These are phyloP conservation scores for Brachionus angularis DNA, from an alignment of 1,140 invertebrate species.

Conservation along the genomic window DNA sequence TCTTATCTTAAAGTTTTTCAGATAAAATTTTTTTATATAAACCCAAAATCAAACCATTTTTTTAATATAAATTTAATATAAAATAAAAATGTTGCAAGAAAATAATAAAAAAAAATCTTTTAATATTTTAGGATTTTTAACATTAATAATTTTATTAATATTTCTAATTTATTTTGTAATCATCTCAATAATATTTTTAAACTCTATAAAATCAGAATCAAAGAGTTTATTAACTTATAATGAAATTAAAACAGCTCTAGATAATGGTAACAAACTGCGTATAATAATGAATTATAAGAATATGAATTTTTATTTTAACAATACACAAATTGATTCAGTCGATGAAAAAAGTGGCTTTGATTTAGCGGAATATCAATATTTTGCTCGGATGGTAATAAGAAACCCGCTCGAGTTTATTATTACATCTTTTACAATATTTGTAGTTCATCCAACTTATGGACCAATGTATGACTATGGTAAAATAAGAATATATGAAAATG, in stretches of 20 bases:
- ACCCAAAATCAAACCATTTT: too few relatives aligned
- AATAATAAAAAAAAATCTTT: too few relatives aligned
- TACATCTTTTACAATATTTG: slow-evolving; percentile 23
- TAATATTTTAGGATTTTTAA: too few relatives aligned
- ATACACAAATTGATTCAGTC: not conserved
- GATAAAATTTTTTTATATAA: too few relatives aligned
- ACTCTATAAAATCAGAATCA: not conserved
- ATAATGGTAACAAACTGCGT: slow-evolving; percentile 8
- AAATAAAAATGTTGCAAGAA: too few relatives aligned
- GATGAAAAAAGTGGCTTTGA: slow-evolving; percentile 39
- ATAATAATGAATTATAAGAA: slow-evolving; percentile 27
- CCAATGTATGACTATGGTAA: slow-evolving; percentile 33
- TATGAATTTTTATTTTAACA: slow-evolving; percentile 36
- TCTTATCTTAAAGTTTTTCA: too few relatives aligned
- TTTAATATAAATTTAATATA: too few relatives aligned
- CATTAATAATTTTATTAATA: not conserved
- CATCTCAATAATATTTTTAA: not conserved
- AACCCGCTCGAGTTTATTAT: slow-evolving; percentile 13
- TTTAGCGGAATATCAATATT: slow-evolving; percentile 23
- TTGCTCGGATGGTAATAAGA: not conserved
- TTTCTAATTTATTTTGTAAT: not conserved
- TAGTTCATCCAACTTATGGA: slow-evolving; percentile 19
- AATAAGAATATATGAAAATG: slow-evolving; percentile 33
- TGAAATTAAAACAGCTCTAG: not conserved
- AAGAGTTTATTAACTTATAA: not conserved